Evolutionary conservation across 2,113 vertebrate genomes (phyloP).

Genomic region (Chionis minor): DNA sequence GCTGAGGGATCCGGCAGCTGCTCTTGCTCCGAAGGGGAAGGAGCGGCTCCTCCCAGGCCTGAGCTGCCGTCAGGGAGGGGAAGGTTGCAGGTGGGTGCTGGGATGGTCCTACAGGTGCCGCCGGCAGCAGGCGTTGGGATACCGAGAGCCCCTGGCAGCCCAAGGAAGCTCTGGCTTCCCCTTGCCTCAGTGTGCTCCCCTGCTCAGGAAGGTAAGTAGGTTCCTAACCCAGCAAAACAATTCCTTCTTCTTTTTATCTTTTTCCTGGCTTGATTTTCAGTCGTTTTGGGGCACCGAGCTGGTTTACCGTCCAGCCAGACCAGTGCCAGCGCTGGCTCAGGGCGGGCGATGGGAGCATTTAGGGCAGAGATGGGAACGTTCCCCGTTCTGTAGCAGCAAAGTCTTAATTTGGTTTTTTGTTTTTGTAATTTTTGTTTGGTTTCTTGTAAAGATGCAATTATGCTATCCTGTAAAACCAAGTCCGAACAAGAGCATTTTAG

Average conservation of each 20-base stretch:
- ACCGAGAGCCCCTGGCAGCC: fast-evolving
- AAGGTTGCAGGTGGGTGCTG: not conserved
- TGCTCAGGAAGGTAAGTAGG: not conserved
- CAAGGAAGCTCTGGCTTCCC: not conserved
- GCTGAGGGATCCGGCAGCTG: too few relatives aligned
- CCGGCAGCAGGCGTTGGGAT: fast-evolving
- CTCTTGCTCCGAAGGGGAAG: not conserved
- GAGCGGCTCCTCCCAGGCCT: not conserved
- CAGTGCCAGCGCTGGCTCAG: not conserved
- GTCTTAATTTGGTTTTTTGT: not conserved
- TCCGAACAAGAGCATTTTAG: not conserved
- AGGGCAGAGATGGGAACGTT: not conserved
- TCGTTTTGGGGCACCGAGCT: not conserved
- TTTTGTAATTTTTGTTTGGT: not conserved
- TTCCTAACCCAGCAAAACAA: not conserved
- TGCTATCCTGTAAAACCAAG: fast-evolving
- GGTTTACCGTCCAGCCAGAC: not conserved
- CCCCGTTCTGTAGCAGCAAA: not conserved
- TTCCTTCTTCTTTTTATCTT: not conserved
- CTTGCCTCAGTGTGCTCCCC: fast-evolving
- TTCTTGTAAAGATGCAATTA: not conserved
- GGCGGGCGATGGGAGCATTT: fast-evolving
- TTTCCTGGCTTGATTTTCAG: not conserved
- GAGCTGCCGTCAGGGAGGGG: fast-evolving
- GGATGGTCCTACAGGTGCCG: not conserved